Percentiles rank a stretch among this genome's conserved stretches.
These are phyloP conservation scores for Neogobius melanostomus DNA, from an alignment of 2,113 vertebrate genomes.

Conservation along the genomic window DNA sequence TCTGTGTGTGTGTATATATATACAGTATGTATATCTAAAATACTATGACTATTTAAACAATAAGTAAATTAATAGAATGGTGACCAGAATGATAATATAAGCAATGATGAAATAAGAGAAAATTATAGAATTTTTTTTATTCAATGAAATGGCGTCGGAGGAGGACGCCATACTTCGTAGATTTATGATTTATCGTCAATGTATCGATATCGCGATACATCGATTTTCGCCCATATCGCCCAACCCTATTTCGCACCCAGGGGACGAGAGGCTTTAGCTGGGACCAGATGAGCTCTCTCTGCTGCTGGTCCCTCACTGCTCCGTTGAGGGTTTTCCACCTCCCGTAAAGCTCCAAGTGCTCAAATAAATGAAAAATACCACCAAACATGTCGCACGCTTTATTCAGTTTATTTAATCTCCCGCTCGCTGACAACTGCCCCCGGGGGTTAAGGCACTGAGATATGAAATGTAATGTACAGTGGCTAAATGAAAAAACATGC, in stretches of 20 bases:
- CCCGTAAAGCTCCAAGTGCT: conserved; percentile 45
- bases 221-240: conserved; percentile 67
- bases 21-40: too few species aligned
- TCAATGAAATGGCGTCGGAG: too few species aligned
- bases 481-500: background rate
- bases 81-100: too few species aligned
- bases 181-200: too few species aligned
- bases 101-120: too few species aligned
- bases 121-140: too few species aligned
- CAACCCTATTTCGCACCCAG: conserved; percentile 59
- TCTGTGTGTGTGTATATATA: too few species aligned
- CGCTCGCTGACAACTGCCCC: background rate
- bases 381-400: background rate
- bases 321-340: conserved; percentile 48
- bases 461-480: background rate
- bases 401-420: conserved; percentile 11
- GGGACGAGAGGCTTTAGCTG: conserved; percentile 62
- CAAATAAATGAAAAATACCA: conserved; percentile 22
- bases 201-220: conserved; percentile 26
- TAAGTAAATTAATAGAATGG: too few species aligned
- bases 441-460: background rate
- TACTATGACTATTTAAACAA: too few species aligned
- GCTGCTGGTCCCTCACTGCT: conserved; percentile 46
- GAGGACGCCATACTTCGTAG: too few species aligned
- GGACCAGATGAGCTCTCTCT: conserved; percentile 64